Conservation (phyloP, 2,113 vertebrate genomes). For the Cyprinodon brontotheroides region DNA sequence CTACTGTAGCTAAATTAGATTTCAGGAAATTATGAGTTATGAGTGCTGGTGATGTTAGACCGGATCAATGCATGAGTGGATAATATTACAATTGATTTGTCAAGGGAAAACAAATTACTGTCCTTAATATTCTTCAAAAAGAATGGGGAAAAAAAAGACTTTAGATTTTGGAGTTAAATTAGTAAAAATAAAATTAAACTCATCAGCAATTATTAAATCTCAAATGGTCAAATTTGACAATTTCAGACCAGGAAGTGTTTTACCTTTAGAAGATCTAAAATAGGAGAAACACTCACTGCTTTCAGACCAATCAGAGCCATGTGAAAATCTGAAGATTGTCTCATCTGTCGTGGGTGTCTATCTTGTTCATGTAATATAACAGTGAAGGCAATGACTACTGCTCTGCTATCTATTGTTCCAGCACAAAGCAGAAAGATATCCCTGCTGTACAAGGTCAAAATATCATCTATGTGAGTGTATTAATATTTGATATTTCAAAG, state of each 20-base stretch:
- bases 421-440: slow-evolving; percentile 2
- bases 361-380: slow-evolving; percentile 11
- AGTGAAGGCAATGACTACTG: background rate
- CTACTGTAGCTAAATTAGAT: slow-evolving; percentile 1
- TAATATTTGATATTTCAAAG: background rate
- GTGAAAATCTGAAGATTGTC: slow-evolving; percentile 1
- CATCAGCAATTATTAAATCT: background rate
- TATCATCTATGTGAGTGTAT: background rate
- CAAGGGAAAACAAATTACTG: background rate
- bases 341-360: slow-evolving; percentile 5
- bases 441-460: background rate
- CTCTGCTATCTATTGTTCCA: background rate
- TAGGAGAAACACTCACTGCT: background rate
- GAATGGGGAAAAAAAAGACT: background rate
- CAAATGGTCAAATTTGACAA: background rate
- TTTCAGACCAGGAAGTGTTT: background rate
- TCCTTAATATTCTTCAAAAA: background rate
- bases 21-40: background rate
- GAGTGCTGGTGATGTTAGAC: background rate
- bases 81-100: slow-evolving; percentile 9
- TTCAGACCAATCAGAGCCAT: slow-evolving; percentile 18
- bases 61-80: slow-evolving; percentile 3
- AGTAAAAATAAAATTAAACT: background rate
- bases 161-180: background rate
- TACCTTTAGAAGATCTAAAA: background rate